Evolutionary conservation across 2,888 invertebrate species (phyloP), one percentile per base, ranked within the genome.

Genomic region (Lacanobia wlatinum): DNA sequence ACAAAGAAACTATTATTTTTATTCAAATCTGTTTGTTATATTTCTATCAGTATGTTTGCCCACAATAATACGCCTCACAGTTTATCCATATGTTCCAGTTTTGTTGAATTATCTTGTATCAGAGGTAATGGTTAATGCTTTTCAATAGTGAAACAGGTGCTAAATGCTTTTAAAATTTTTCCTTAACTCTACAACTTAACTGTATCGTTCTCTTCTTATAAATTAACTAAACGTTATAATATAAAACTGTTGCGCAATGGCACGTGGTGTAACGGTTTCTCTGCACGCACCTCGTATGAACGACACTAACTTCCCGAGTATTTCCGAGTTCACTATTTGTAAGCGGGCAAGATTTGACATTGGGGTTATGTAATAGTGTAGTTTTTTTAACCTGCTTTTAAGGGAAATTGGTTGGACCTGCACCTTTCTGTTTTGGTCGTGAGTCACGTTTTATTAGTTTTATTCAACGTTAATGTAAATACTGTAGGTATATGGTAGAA

Each of bases 221-320:
- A 62, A 61, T 79, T 72, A 59, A 46, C 1, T 34, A n/a, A 46
- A 59, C 59, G 5, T 38, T 21, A 12, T 38, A 28, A 16, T 69
- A 61, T 56, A 72, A 53, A 76, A 74, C 38, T 43, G 62, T 85
- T 86, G 75, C 79, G 82, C 66, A 82, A 79, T 61, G 60, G 60
- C 82, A 83, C 70, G 76, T 86, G 81, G 73, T 71, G 72, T 62
- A 67, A 82, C 78, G 66, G 71, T 87, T 88, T 87, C 84, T 82
- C 82, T 78, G 70, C 73, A 77, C 71, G 76, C 76, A 72, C 79
- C 73, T 68, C 21, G 53, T 74, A 58, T 55, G 59, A 72, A 43
- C 70, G 48, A 72, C 64, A 1, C 2, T 2, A 1, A 83, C 73
- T 87, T 84, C 80, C 82, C 82, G 70, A 72, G 14, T 16, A 53